Base-by-base conservation (phyloP, 2,888 invertebrate species). In the Xiphydria camelus region DNA sequence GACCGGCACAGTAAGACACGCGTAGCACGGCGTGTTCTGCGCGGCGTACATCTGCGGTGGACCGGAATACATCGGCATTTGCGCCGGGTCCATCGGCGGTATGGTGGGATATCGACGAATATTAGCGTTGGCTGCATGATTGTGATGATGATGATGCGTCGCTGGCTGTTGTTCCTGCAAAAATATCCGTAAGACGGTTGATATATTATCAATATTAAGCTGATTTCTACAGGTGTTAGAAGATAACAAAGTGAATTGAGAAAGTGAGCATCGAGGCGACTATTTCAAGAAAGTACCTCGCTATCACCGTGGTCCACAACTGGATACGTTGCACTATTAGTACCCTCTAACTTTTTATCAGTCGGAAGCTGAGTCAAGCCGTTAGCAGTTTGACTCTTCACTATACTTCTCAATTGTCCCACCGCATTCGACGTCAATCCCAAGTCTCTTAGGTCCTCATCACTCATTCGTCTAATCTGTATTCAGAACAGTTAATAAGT, bases 381-480 rank as follows among this genome's bases (percentile, higher is more conserved):
- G 35, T 74, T 74, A 37, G 60, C 61, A 7, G 68, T 66, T 57
- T 75, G 75, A 62, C 80, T 73, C 61, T 82, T 82, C 58, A 83
- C 80, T 54, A 84, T 76, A 50, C 80, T 82, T 45, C 83, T 77
- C 54, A 82, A 77, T 62, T 80, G 80, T 29, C 80, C 80, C 45
- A 81, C 77, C 25, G 78, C 79, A 52, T 77, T 80, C 33, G 66
- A 66, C 35, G 77, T 68, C 51, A 79, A 63, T 26, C 77, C 79
- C 52, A 82, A 69, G 48, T 85, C 85, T 47, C 82, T 78, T 59
- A 84, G 73, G 70, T 85, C 81, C 55, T 85, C 84, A 50, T 86
- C 85, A 41, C 80, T 81, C 69, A 84, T 80, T 64, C 80, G 81
- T 59, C 81, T 80, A 61, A 85, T 79, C 85, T 85, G 75, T 47